Conservation (phyloP, 2,797 vertebrate genomes). For the Poliocrania exsul region DNA sequence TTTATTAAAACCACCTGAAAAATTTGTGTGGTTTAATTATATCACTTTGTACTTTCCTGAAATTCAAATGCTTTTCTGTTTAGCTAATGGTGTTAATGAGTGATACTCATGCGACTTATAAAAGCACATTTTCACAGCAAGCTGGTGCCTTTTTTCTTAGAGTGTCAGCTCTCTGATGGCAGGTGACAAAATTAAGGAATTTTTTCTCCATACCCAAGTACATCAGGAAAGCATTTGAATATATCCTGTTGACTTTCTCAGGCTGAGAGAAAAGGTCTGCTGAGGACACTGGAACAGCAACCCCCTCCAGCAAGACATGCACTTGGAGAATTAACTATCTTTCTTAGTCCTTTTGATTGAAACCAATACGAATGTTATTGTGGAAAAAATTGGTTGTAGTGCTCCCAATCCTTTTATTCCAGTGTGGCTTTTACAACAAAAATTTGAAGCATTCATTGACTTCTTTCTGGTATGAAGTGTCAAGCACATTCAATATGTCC, state of each 20-base stretch:
- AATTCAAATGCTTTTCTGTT: slow-evolving; percentile 11
- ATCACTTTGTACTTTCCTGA: background rate
- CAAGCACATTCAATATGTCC: background rate
- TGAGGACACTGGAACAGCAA: background rate
- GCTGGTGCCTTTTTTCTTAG: background rate
- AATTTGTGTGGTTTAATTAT: slow-evolving; percentile 10
- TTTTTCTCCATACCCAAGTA: background rate
- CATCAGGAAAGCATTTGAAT: background rate
- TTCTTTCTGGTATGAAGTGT: background rate
- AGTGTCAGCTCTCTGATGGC: background rate
- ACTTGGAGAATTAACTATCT: background rate
- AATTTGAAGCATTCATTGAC: background rate
- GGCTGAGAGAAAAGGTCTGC: background rate
- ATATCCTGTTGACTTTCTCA: background rate
- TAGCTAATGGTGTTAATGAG: background rate
- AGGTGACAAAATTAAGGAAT: background rate
- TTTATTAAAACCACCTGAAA: background rate
- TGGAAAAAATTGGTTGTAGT: background rate
- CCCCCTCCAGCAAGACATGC: background rate
- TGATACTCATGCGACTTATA: background rate
- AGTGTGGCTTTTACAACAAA: background rate
- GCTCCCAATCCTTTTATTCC: background rate
- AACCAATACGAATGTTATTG: background rate
- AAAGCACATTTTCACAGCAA: background rate
- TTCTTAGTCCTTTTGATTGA: background rate